These are phyloP conservation scores for Toxostoma redivivum DNA, from an alignment of 2,113 vertebrate species.

Conservation along the genomic window DNA sequence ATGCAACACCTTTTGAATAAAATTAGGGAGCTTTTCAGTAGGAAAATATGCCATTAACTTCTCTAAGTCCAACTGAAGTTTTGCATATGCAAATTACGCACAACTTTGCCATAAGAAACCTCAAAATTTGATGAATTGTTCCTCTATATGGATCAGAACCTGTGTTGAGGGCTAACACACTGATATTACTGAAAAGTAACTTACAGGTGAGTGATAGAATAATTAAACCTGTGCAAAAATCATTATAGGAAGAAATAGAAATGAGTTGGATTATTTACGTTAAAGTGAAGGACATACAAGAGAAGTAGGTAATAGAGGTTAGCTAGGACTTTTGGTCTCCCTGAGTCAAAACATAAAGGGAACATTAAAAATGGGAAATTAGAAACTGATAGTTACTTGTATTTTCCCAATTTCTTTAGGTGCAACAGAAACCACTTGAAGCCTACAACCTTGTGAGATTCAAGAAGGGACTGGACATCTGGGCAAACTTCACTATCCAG, in stretches of 20 bases:
- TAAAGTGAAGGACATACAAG: background rate
- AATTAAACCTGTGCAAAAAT: background rate
- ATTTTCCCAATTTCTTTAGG: background rate
- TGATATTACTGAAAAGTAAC: background rate
- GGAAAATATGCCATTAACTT: background rate
- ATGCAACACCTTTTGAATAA: background rate
- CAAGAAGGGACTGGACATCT: background rate
- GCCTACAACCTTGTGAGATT: background rate
- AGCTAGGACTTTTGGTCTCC: background rate
- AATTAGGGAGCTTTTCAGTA: background rate
- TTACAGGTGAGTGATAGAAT: background rate
- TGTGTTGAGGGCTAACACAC: background rate
- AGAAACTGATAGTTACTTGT: background rate
- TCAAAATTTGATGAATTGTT: background rate
- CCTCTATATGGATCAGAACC: background rate
- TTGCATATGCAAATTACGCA: background rate
- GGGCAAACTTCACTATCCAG: background rate
- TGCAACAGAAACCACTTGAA: background rate
- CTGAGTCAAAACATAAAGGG: background rate
- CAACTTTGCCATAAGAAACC: background rate
- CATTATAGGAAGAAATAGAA: background rate
- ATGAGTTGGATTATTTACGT: background rate
- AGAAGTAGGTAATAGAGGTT: background rate
- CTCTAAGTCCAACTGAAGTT: background rate
- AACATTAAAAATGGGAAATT: background rate